Conservation (phyloP, 1,140 invertebrate species). For the Papilio polyxenes region DNA sequence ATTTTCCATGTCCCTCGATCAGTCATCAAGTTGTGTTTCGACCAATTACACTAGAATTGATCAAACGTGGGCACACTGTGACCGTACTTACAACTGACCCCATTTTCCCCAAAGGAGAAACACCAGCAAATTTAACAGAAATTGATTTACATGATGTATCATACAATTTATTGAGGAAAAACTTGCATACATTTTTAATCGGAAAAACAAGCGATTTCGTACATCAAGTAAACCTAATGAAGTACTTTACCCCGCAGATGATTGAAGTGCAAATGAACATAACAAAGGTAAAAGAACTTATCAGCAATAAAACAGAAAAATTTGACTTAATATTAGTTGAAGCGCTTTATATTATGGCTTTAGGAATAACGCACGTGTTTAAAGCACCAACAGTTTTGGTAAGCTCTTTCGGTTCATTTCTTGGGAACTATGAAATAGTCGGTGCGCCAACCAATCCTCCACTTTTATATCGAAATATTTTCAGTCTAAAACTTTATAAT, state of each 20-base stretch:
- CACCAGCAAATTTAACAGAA: slow-evolving; percentile 9
- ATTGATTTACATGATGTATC: slow-evolving; percentile 42
- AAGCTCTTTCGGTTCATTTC: slow-evolving; percentile 51
- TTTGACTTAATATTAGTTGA: slow-evolving; percentile 65
- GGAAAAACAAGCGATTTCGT: slow-evolving; percentile 1
- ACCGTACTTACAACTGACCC: slow-evolving; percentile 18
- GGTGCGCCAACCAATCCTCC: slow-evolving; percentile 48
- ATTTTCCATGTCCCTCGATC: slow-evolving; percentile 48
- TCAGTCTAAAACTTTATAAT: slow-evolving; percentile 45
- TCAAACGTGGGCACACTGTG: slow-evolving; percentile 36
- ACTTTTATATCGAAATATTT: slow-evolving; percentile 47
- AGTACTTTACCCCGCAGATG: neutral
- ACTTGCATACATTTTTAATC: neutral
- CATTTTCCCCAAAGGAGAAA: neutral
- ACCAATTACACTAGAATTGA: slow-evolving; percentile 50
- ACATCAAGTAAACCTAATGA: neutral
- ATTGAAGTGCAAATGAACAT: slow-evolving; percentile 47
- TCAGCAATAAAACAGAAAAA: slow-evolving; percentile 48
- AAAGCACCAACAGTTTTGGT: slow-evolving; percentile 65
- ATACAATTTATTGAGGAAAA: slow-evolving; percentile 40
- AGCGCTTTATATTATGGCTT: slow-evolving; percentile 43
- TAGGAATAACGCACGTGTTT: slow-evolving; percentile 61
- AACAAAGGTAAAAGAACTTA: slow-evolving; percentile 51
- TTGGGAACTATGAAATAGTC: slow-evolving; percentile 41
- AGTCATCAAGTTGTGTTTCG: slow-evolving; percentile 48